Evolutionary conservation across 2,113 vertebrate genomes (phyloP), one percentile per base, ranked within the genome.

Genomic region (Gymnogyps californianus): DNA sequence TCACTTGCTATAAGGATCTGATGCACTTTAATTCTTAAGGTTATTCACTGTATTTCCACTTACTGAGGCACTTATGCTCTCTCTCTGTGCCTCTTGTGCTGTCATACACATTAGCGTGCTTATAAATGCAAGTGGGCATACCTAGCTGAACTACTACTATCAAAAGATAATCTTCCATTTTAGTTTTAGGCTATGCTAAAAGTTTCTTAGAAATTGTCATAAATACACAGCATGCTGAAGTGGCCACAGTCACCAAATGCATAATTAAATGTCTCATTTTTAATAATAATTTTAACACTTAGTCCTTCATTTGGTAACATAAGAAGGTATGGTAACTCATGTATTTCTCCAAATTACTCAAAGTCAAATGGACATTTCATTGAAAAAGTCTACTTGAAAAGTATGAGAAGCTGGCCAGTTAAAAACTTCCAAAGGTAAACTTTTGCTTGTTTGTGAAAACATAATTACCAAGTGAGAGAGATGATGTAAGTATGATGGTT

Each of bases 31-130:
- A 77, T 86, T 75, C 71, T 83, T 17, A 3, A 65, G 71, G 94
- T 93, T 80, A 49, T 83, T 93, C 79, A 16, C 54, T 88, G 40
- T 59, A 77, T 80, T 93, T 83, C 75, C 85, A 90, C 44, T 83
- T 51, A 38, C 1, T 16, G 3, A 40, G 69, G 47, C 70, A 29
- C 81, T 87, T 32, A 3, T 0, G 1, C 20, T 67, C 25, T 38
- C 13, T 81, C 20, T 57, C 51, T 42, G 6, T 71, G 72, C 47
- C 65, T 66, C 29, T 38, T 16, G 20, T 38, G 54, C 85, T 79
- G 70, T 57, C 69, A 55, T 51, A 19, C 0, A 2, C 61, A 47
- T 69, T 69, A 5, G 20, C 0, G 9, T 83, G 66, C 52, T 71
- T 18, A 31, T 14, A 87, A 59, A 24, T 82, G 57, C 66, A 90